Conservation (phyloP, 92 coral and sea anemone genomes). For the Montipora capitata region DNA sequence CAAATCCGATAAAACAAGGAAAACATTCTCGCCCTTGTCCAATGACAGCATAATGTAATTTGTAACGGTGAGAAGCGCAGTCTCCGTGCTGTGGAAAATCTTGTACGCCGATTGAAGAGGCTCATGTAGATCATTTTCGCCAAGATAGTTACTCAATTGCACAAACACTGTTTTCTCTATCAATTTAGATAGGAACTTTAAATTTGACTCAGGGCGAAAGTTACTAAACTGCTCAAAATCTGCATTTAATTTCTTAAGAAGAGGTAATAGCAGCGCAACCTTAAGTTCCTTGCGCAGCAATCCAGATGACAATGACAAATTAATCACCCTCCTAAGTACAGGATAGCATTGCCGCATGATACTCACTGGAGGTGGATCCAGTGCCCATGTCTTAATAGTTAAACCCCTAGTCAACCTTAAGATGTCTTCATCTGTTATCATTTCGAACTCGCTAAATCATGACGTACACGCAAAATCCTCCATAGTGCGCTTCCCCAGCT, state of each 20-base stretch:
- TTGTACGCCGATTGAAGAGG: constrained; percentile 47
- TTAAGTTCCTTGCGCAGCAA: constrained; percentile 27
- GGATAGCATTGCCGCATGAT: constrained; percentile 26
- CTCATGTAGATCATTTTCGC: constrained; percentile 46
- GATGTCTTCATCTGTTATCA: constrained; percentile 9
- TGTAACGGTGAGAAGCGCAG: constrained; percentile 11
- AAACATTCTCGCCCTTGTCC: too few species aligned
- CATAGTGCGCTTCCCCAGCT: constrained; percentile 21
- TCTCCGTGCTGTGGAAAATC: constrained; percentile 1
- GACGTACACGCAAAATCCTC: constrained; percentile 13
- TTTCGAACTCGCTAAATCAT: constrained; percentile 22
- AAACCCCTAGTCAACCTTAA: constrained; percentile 13
- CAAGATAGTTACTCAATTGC: constrained; percentile 39
- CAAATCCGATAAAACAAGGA: too few species aligned
- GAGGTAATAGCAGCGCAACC: constrained; percentile 26
- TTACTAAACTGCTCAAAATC: constrained; percentile 32
- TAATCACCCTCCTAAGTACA: constrained; percentile 22
- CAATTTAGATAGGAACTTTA: constrained; percentile 50
- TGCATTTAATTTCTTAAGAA: constrained; percentile 37
- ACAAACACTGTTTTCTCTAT: constrained; percentile 42
- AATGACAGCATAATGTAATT: constrained; percentile 10
- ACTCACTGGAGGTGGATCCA: constrained; percentile 42
- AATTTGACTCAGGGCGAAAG: constrained; percentile 43
- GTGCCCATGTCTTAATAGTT: constrained; percentile 44
- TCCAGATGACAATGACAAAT: constrained; percentile 28